phyloP scores from a whole-genome alignment of 2,113 vertebrate species.

The Mesoclemmys tuberculata region DNA sequence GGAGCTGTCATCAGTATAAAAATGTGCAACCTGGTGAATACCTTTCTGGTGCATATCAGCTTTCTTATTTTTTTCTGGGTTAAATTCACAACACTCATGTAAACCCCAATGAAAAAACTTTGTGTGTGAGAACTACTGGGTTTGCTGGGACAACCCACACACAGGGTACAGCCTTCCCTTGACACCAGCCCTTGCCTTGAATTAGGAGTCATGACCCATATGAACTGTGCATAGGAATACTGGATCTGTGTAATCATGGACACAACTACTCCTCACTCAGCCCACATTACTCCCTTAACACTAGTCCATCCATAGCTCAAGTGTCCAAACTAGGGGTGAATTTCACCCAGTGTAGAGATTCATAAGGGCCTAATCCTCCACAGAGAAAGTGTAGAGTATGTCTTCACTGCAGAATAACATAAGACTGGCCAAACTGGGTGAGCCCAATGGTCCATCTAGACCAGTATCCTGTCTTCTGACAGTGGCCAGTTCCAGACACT shows the following conservation, averaged over 20 bases:
- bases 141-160: not conserved
- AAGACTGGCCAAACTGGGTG: not conserved
- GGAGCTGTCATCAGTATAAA: not conserved
- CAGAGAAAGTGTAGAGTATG: not conserved
- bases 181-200: not conserved
- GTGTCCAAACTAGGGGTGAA: not conserved
- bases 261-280: not conserved
- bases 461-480: not conserved
- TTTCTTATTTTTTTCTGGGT: not conserved
- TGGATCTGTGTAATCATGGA: not conserved
- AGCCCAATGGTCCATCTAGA: not conserved
- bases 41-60: not conserved
- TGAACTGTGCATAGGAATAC: not conserved
- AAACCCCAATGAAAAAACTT: not conserved
- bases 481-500: not conserved
- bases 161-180: not conserved
- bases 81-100: not conserved
- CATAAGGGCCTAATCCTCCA: not conserved
- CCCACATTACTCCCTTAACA: not conserved
- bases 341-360: not conserved
- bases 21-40: not conserved
- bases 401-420: not conserved
- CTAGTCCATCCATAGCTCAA: not conserved
- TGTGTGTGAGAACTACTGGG: not conserved
- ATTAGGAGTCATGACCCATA: not conserved